phyloP scores from a whole-genome alignment of 2,797 vertebrate genomes.

The Chelidonichthys spinosus region DNA sequence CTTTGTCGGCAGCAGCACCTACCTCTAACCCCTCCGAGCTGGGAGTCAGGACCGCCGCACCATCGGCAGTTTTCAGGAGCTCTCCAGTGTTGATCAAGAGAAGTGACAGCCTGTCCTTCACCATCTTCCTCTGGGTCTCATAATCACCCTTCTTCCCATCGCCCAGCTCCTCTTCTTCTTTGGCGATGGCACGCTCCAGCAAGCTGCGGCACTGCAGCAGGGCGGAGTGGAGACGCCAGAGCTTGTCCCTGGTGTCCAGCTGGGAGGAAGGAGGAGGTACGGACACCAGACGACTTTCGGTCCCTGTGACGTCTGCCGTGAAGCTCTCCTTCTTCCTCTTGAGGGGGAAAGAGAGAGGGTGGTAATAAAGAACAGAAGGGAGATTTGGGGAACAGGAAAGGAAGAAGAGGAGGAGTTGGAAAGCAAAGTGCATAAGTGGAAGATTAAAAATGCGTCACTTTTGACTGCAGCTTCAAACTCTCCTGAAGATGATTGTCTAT shows the following conservation, averaged over 20 bases:
- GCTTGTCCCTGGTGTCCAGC: slow-evolving; percentile 73
- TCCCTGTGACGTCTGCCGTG: slow-evolving; percentile 28
- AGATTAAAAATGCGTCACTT: slow-evolving; percentile 9
- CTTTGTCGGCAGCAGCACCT: slow-evolving; percentile 27
- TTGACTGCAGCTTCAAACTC: slow-evolving; percentile 13
- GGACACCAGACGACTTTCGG: slow-evolving; percentile 68
- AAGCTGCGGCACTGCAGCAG: slow-evolving; percentile 77
- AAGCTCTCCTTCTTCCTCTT: slow-evolving; percentile 79
- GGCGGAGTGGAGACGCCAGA: slow-evolving; percentile 78
- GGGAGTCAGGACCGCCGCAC: slow-evolving; percentile 45
- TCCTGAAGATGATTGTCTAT: not conserved
- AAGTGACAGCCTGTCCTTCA: slow-evolving; percentile 71
- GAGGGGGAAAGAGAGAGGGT: not conserved
- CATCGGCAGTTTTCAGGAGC: slow-evolving; percentile 69
- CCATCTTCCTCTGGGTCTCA: slow-evolving; percentile 66
- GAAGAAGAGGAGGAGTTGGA: slow-evolving; percentile 7
- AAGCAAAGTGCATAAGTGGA: not conserved
- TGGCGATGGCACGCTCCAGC: slow-evolving; percentile 75
- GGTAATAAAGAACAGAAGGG: not conserved
- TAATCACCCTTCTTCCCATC: slow-evolving; percentile 67
- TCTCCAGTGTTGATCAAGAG: slow-evolving; percentile 71
- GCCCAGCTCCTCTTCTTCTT: slow-evolving; percentile 73
- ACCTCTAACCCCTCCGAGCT: slow-evolving; percentile 71
- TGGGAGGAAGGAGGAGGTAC: slow-evolving; percentile 74
- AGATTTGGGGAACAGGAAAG: not conserved